Conservation (phyloP, 2,113 vertebrate genomes). For the Chauna torquata region DNA sequence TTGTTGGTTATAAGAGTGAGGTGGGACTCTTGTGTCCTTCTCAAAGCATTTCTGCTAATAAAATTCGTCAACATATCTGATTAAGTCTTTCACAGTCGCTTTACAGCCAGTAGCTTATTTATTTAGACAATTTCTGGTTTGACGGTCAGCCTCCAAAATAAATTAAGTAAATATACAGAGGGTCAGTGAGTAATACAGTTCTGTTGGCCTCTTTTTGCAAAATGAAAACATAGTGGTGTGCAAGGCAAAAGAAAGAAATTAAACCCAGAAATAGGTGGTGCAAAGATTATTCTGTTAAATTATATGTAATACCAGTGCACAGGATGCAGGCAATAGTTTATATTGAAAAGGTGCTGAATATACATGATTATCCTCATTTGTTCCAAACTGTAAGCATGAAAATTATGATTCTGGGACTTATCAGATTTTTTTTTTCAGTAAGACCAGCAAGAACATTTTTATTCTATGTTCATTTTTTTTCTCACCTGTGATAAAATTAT, state of each 20-base stretch:
- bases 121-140: not conserved
- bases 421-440: slow-evolving; percentile 15
- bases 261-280: not conserved
- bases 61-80: not conserved
- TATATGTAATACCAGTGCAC: not conserved
- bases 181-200: not conserved
- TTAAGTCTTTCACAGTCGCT: not conserved
- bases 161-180: not conserved
- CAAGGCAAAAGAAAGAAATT: not conserved
- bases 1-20: not conserved
- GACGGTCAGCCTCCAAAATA: not conserved
- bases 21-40: not conserved
- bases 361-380: not conserved
- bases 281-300: not conserved
- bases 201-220: not conserved
- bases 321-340: not conserved
- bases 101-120: not conserved
- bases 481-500: slow-evolving; percentile 4
- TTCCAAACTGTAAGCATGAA: not conserved
- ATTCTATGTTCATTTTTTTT: not conserved
- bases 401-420: slow-evolving; percentile 20
- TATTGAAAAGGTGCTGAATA: not conserved
- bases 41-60: not conserved
- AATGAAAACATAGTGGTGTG: not conserved
- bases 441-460: not conserved